These are phyloP conservation scores for Ectobius pallidus DNA, from an alignment of 2,888 invertebrate species.

Conservation along the genomic window DNA sequence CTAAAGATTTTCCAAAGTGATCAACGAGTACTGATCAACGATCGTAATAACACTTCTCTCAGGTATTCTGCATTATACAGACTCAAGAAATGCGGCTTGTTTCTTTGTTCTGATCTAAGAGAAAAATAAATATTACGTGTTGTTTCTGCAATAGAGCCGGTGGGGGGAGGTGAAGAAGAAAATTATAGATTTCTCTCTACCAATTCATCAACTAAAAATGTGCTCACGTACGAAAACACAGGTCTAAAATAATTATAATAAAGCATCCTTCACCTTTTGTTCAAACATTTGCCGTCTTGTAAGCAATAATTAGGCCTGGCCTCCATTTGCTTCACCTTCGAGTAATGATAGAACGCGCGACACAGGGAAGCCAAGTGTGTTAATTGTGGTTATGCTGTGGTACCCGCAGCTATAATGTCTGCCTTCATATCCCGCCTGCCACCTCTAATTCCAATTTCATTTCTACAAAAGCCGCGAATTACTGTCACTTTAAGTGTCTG, in stretches of 20 bases:
- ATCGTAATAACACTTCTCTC: no score
- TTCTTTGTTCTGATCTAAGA: slow-evolving; percentile 5
- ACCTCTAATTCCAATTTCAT: no score
- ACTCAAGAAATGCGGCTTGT: neutral
- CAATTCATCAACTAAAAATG: slow-evolving; percentile 31
- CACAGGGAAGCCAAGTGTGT: slow-evolving; percentile 15
- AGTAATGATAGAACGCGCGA: slow-evolving; percentile 5
- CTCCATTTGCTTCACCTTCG: neutral
- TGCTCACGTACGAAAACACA: slow-evolving; percentile 26
- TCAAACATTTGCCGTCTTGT: slow-evolving; percentile 35
- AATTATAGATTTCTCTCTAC: slow-evolving; percentile 29
- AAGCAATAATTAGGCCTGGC: slow-evolving; percentile 26
- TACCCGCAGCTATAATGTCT: no score
- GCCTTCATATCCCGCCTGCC: no score
- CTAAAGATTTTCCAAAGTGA: no score
- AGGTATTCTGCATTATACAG: slow-evolving; percentile 19
- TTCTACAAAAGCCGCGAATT: no score
- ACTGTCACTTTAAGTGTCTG: no score
- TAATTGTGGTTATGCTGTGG: no score
- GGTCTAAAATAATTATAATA: slow-evolving; percentile 26
- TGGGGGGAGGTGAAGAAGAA: neutral
- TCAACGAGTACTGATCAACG: no score
- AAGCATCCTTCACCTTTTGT: slow-evolving; percentile 33
- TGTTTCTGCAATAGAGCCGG: slow-evolving; percentile 6
- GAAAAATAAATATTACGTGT: slow-evolving; percentile 27